Base-by-base conservation (phyloP, 2,888 invertebrate genomes). In the Chaetoderma sp. region DNA sequence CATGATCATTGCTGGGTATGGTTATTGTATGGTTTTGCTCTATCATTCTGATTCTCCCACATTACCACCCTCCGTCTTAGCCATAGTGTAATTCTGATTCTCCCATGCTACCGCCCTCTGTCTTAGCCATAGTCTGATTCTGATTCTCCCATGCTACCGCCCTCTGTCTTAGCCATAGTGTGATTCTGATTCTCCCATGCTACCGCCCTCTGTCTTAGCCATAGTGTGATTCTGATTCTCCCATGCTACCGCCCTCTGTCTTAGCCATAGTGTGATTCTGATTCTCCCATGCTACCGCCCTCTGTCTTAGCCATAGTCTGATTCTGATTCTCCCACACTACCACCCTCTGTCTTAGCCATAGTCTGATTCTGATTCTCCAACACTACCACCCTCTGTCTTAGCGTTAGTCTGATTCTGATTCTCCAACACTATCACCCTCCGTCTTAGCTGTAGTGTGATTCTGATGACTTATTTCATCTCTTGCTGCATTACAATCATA, bases 261-360 rank as follows among this genome's bases (percentile, higher is more conserved):
- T 28, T 45, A 33, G 42, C 47, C 55, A 28, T 36, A 52, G 33
- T 60, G 47, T 32, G 45, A 32, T 21, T 65, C 36, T 30, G 39
- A 27, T 44, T 61, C 45, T 52, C 39, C 33, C 39, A 58, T 18
- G 27, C 23, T 32, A 3, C 32, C 10, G 60, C 64, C 44, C 64
- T 55, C 2, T 6, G 67, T 55, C 58, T 42, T 8, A 44, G 21
- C 18, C 55, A 58, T 45, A 25, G 58, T 30, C 58, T 60, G 18
- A 30, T 64, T 32, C 65, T 67, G 10, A 61, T 64, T 57, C 60
- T 63, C 64, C 66, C 67, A 45, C 21, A 61, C 59, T 45, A 30
- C 60, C 39, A 56, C 56, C 32, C 54, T 39, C 36, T 44, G 36
- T 49, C 42, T 36, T n/a, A n/a, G 6, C 21, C 56, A 36, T 23